Evolutionary conservation across 1,140 invertebrate genomes (phyloP).

Genomic region (Scaptomyza graminum): DNA sequence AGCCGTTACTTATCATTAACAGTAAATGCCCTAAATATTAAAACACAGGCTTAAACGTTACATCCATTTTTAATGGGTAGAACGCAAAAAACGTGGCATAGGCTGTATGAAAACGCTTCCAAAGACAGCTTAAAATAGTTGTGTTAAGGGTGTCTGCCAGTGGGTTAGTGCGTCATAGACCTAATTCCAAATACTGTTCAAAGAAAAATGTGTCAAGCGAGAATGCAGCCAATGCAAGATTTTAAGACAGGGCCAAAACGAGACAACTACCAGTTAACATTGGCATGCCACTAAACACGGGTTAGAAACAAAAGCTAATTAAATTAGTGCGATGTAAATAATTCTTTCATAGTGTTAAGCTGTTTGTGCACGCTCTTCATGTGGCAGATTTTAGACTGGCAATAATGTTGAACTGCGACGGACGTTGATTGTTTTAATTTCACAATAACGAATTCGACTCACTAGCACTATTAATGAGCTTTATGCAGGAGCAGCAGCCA

Average conservation of each 20-base stretch:
- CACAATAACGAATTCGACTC: background rate
- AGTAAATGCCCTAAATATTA: too few relatives aligned
- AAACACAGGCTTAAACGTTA: too few relatives aligned
- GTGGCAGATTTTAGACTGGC: slow-evolving; percentile 54
- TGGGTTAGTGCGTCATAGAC: slow-evolving; percentile 52
- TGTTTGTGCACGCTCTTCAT: background rate
- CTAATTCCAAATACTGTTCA: slow-evolving; percentile 55
- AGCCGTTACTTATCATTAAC: too few relatives aligned
- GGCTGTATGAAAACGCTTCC: slow-evolving; percentile 16
- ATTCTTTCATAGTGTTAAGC: slow-evolving; percentile 38
- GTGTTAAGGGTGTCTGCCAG: background rate
- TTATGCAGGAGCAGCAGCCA: slow-evolving; percentile 29
- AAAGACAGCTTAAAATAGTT: slow-evolving; percentile 41
- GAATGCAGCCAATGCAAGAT: slow-evolving; percentile 15
- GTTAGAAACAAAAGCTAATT: slow-evolving; percentile 57
- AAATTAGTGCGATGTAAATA: slow-evolving; percentile 56
- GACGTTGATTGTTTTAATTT: slow-evolving; percentile 40
- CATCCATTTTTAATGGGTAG: background rate
- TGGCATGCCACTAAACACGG: slow-evolving; percentile 33
- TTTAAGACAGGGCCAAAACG: slow-evolving; percentile 14
- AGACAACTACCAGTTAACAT: slow-evolving; percentile 25
- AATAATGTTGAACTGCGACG: slow-evolving; percentile 75
- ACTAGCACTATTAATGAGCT: slow-evolving; percentile 21
- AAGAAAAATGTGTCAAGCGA: slow-evolving; percentile 66
- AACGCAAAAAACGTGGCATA: too few relatives aligned